Base-by-base conservation (phyloP, 1,140 invertebrate genomes). In the Bicyclus anynana region DNA sequence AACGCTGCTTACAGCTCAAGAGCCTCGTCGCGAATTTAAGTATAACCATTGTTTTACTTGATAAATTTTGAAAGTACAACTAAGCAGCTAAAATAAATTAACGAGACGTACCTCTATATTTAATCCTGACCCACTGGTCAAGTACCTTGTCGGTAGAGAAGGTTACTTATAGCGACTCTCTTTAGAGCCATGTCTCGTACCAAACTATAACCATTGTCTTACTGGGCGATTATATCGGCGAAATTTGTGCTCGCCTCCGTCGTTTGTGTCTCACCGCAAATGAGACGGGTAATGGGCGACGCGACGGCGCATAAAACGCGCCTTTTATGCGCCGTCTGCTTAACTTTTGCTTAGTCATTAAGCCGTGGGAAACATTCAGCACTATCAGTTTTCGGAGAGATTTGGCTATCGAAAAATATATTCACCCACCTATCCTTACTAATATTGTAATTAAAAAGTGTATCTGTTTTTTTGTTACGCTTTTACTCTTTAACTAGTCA, bases 321-420 rank as follows among this genome's bases (percentile, higher is more conserved):
- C 55, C 61, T 72, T 71, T 77, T 33, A 33, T 33, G 29, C 10
- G 29, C 29, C 29, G 29, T 33, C 67, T 66, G 67, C 73, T 66
- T 72, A 72, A 77, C 64, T 80, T 75, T 81, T 81, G 80, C 71
- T 74, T 69, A 81, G 82, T 87, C 84, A 87, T 84, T 76, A 75
- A 76, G 63, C 69, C 78, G 82, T 84, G 84, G 72, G 80, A 87
- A 69, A 63, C 53, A 35, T 66, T 63, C 38, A 40, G 26, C n/a
- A 40, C 49, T 29, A 47, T 40, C 16, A 23, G 38, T 2, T 40
- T 40, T 80, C 73, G 65, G n/a, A 67, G 72, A 82, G 78, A 83
- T 40, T 40, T 40, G 14, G 5, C 38, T 18, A 18, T 40, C 16
- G 38, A 83, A 74, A n/a, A n/a, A n/a, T n/a, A n/a, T n/a, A n/a